These are phyloP conservation scores for Trididemnum clinides DNA, from an alignment of 23 tunicate species.

Conservation along the genomic window DNA sequence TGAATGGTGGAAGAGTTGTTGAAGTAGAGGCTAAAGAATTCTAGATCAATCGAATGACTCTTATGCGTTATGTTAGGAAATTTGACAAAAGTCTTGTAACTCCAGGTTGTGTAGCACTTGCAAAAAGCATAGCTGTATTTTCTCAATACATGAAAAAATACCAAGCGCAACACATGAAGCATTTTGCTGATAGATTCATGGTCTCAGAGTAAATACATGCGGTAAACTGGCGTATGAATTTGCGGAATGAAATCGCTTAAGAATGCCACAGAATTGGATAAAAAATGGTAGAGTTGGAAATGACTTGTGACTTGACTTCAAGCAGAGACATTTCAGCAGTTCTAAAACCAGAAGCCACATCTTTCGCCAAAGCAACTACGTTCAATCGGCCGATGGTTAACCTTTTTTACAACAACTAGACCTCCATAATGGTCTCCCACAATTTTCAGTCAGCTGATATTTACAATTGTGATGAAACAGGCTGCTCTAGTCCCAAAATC, in stretches of 20 bases:
- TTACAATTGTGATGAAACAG: too few relatives aligned
- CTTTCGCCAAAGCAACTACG: neutral
- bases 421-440: too few relatives aligned
- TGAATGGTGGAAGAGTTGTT: neutral
- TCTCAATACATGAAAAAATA: neutral
- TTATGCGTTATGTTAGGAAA: neutral
- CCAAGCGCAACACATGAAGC: neutral
- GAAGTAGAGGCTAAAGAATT: neutral
- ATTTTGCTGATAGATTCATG: neutral
- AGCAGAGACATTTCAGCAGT: neutral
- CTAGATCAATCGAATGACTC: neutral
- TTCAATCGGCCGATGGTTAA: neutral
- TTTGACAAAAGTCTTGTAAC: neutral
- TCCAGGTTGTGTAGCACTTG: neutral
- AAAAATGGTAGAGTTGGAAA: neutral
- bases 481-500: too few relatives aligned
- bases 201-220: neutral
- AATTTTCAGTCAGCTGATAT: too few relatives aligned
- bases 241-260: neutral
- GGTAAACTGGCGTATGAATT: neutral
- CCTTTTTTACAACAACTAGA: neutral
- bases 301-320: neutral
- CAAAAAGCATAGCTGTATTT: neutral
- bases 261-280: neutral
- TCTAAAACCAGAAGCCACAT: neutral